Base-by-base conservation (phyloP, 2,888 invertebrate species). In the Oscheius sp. region DNA sequence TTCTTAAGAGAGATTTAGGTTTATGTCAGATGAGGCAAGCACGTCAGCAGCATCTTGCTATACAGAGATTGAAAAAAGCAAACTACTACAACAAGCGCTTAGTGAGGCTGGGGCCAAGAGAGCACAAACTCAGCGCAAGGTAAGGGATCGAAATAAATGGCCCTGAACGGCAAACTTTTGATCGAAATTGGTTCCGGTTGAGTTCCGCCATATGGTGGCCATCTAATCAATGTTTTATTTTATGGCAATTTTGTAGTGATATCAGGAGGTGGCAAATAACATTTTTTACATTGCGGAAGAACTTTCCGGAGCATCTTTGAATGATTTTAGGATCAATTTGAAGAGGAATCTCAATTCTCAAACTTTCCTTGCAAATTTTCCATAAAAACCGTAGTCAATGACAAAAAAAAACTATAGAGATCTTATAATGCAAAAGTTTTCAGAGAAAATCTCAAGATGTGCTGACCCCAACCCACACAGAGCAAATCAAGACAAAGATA, bases 81-180 rank as follows among this genome's bases (percentile, higher is more conserved):
- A 70, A 21, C 46, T 75, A 2, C 56, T 77, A 16, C 77, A 77
- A 18, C 74, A 77, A 63, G 74, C 79, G 1, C 45, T 77, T 9
- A 63, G 58, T 16, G 68, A 73, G 41, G 76, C 72, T 1, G 76
- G 76, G 2, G 64, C 73, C 0, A 74, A 63, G 18, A 61, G 69
- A 21, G 69, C 61, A 1, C 76, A 76, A 55, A 66, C 45, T 53
- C 69, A 74, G 61, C 66, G 72, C 21, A 70, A 61, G 70, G 70
- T 70, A 43, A 35, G 25, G 25, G 25, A 53, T 21, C 25, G 21
- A n/a, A n/a, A n/a, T n/a, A n/a, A n/a, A n/a, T n/a, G n/a, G n/a
- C n/a, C n/a, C n/a, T n/a, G n/a, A n/a, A n/a, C n/a, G n/a, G n/a
- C n/a, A n/a, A n/a, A n/a, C n/a, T n/a, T n/a, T n/a, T n/a, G n/a